phyloP scores from a whole-genome alignment of 1,140 invertebrate genomes.

The Forficula auricularia region DNA sequence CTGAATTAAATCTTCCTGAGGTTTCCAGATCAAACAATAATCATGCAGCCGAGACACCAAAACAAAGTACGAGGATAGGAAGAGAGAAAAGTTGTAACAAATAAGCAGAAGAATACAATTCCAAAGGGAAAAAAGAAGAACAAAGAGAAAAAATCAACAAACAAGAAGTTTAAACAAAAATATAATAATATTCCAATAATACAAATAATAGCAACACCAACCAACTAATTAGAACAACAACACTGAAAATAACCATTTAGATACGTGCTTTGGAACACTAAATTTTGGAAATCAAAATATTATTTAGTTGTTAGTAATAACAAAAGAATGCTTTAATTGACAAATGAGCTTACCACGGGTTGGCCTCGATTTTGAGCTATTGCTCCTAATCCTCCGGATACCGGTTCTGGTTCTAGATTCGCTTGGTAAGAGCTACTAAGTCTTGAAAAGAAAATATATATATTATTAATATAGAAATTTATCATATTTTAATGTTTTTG shows the following conservation, averaged over 20 bases:
- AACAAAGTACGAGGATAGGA: neutral
- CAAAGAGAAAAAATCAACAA: too few relatives aligned
- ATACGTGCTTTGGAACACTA: too few relatives aligned
- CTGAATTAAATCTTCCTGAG: constrained; percentile 1
- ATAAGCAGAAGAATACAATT: neutral
- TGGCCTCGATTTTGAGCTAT: constrained; percentile 23
- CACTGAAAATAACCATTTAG: too few relatives aligned
- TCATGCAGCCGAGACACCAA: neutral
- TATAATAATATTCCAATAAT: too few relatives aligned
- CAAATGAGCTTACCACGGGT: constrained; percentile 1
- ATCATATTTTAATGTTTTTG: too few relatives aligned
- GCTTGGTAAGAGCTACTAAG: constrained; percentile 58
- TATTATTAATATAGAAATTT: too few relatives aligned
- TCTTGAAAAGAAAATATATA: constrained; percentile 27
- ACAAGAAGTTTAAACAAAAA: too few relatives aligned
- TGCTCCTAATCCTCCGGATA: constrained; percentile 28
- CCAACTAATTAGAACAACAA: too few relatives aligned
- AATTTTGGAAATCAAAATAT: too few relatives aligned
- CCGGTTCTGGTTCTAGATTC: constrained; percentile 44
- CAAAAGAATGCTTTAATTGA: too few relatives aligned
- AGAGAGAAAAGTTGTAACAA: neutral
- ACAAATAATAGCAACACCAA: too few relatives aligned
- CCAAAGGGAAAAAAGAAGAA: neutral
- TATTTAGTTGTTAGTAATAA: too few relatives aligned
- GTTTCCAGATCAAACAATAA: neutral